Evolutionary conservation across 2,113 vertebrate genomes (phyloP).

Genomic region (Pelobates fuscus): DNA sequence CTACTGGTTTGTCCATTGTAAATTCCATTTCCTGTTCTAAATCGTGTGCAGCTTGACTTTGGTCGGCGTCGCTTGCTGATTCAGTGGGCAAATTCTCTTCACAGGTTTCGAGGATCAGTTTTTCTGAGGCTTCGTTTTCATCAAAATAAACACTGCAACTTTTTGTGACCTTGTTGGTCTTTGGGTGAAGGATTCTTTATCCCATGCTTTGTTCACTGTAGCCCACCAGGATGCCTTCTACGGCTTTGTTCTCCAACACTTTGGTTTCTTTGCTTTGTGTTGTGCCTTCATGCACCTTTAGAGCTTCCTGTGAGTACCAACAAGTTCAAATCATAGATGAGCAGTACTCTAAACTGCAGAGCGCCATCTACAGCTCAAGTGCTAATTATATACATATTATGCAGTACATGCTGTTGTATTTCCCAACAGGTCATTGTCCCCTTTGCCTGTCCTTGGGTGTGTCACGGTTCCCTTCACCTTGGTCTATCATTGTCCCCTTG

Average conservation of each 20-base stretch:
- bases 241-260: background rate
- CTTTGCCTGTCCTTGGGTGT: too few relatives aligned
- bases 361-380: too few relatives aligned
- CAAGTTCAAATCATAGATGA: too few relatives aligned
- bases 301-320: too few relatives aligned
- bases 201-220: constrained; percentile 2
- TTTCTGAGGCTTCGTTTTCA: background rate
- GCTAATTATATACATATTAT: too few relatives aligned
- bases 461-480: too few relatives aligned
- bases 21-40: background rate
- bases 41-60: background rate
- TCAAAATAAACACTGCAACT: background rate
- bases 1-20: constrained; percentile 1
- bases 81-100: constrained; percentile 20
- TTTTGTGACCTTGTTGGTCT: background rate
- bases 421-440: too few relatives aligned
- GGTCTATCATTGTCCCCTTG: too few relatives aligned
- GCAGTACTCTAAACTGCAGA: too few relatives aligned
- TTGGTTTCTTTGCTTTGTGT: too few relatives aligned
- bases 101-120: background rate
- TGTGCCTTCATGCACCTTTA: too few relatives aligned
- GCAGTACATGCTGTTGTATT: too few relatives aligned
- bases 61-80: background rate
- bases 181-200: background rate
- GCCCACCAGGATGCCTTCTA: background rate